Evolutionary conservation across 2,888 invertebrate species (phyloP), one percentile per base, ranked within the genome.

Genomic region (Julus scandinavius): DNA sequence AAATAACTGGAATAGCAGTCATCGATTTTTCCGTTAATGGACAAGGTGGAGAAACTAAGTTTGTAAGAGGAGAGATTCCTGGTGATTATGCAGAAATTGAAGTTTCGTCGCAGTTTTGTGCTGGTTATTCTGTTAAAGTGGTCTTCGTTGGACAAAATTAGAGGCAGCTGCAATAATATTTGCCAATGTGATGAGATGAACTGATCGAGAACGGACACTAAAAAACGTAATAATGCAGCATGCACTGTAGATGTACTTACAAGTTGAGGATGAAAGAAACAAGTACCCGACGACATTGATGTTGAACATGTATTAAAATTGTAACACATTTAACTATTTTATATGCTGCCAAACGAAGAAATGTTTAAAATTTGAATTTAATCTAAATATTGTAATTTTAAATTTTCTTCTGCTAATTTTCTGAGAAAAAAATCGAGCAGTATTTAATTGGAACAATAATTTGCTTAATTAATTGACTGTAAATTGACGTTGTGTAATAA

Each of bases 31-130:
- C 80, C 7, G 38, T 1, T 7, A 38, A 15, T 29, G 80, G 80
- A 4, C 38, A 80, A 80, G 80, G 80, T 38, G 80, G 80, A 29
- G 80, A 80, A 80, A 80, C 80, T 13, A 80, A 80, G 80, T 80
- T 80, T 38, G 80, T 80, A 2, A 80, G 80, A 80, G 80, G 80
- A 38, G 80, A 7, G 38, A 9, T 80, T 80, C 80, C 80, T 38
- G 80, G 80, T 80, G 80, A 80, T 38, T 80, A 80, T 80, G 80
- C 80, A 38, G 80, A 80, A 38, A 40, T 80, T 49, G 54, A 86
- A 86, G 45, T 86, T 86, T 29, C 54, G 15, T 86, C 86, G 13
- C 49, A 50, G 15, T 86, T 45, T 86, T 86, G 20, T 45, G 49
- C 49, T 45, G 86, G 49, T 4, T 86, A 50, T 50, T 86, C 49